These are phyloP conservation scores for Phoxinus dragarum DNA, from an alignment of 2,797 vertebrate genomes.

Conservation along the genomic window DNA sequence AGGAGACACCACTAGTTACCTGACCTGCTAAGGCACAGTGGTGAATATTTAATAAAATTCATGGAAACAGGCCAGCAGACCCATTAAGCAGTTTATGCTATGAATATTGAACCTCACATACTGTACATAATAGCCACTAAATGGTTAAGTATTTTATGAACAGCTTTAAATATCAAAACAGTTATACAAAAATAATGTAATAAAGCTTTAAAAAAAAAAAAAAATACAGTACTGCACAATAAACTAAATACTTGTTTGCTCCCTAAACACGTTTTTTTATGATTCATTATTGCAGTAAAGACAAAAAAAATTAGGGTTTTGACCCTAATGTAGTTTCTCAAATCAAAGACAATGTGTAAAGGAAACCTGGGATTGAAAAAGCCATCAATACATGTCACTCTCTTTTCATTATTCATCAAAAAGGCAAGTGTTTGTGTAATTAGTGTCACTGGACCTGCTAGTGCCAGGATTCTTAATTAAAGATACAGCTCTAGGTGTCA, in stretches of 20 bases:
- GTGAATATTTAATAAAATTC: conserved; percentile 65
- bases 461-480: conserved; percentile 24
- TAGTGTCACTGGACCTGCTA: conserved; percentile 18
- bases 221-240: background rate
- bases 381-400: conserved; percentile 10
- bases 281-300: background rate
- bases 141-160: background rate
- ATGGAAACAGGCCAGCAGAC: conserved; percentile 24
- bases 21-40: conserved; percentile 64
- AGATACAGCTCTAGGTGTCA: conserved; percentile 16
- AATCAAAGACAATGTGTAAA: conserved; percentile 16
- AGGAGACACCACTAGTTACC: conserved; percentile 45
- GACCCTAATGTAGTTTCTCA: background rate
- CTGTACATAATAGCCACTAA: background rate
- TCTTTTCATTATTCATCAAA: conserved; percentile 51
- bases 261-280: background rate
- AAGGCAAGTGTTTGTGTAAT: conserved; percentile 45
- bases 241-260: background rate
- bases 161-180: background rate
- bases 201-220: background rate
- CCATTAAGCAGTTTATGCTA: background rate
- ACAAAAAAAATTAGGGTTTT: background rate
- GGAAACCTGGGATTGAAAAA: background rate
- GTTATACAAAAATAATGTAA: background rate
- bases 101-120: conserved; percentile 1